These are phyloP conservation scores for Lynx canadensis DNA, from an alignment of 2,113 vertebrate species.

Conservation along the genomic window DNA sequence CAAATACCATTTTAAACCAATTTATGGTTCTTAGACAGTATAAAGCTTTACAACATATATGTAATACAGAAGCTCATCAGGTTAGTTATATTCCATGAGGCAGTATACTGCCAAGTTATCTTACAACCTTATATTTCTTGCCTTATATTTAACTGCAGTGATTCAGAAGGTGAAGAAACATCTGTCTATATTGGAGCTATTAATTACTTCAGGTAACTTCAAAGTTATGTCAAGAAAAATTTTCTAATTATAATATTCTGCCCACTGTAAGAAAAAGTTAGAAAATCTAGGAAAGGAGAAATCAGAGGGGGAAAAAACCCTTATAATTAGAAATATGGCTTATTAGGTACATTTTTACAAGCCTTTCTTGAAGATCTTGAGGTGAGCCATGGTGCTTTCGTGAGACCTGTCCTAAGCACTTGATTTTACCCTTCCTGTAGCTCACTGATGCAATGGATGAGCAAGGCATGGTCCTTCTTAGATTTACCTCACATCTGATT, in stretches of 20 bases:
- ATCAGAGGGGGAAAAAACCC: neutral
- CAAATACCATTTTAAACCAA: neutral
- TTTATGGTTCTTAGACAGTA: neutral
- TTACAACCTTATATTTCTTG: neutral
- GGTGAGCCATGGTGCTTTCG: neutral
- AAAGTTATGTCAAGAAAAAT: neutral
- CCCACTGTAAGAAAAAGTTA: neutral
- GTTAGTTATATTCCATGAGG: neutral
- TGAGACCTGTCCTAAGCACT: neutral
- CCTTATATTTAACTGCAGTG: neutral
- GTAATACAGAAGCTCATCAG: neutral
- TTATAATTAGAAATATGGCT: neutral
- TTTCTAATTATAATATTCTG: conserved; percentile 27
- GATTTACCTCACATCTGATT: neutral
- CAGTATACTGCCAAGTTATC: neutral
- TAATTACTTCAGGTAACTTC: neutral
- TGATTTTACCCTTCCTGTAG: neutral
- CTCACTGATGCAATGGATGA: neutral
- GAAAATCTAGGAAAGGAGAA: conserved; percentile 12
- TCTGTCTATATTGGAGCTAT: neutral
- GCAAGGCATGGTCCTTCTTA: neutral
- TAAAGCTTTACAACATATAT: neutral
- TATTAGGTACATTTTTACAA: neutral
- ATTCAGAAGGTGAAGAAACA: conserved; percentile 27
- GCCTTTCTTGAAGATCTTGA: neutral